Evolutionary conservation across 1,140 invertebrate genomes (phyloP).

Genomic region (Ceratina japonica): DNA sequence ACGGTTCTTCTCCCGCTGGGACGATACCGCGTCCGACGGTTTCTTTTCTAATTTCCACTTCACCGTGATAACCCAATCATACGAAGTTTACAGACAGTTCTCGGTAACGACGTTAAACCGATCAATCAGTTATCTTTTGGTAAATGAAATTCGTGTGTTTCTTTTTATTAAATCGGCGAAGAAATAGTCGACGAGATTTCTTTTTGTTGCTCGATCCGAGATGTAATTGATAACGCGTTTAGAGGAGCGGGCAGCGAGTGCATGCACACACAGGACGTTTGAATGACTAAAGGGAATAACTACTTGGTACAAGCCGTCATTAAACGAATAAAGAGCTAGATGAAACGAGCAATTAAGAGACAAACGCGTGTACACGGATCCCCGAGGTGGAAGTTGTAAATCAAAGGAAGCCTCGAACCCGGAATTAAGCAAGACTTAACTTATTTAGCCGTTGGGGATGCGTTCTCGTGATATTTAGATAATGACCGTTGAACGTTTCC

Average conservation of each 20-base stretch:
- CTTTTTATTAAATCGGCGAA: no score
- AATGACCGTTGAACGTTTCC: conserved; percentile 21
- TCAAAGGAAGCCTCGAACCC: conserved; percentile 2
- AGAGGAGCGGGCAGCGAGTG: no score
- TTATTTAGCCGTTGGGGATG: neutral
- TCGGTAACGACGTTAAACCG: neutral
- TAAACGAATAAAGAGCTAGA: no score
- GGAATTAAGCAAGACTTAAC: neutral
- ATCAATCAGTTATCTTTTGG: no score
- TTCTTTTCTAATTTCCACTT: neutral
- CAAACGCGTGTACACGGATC: neutral
- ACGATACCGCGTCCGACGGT: neutral
- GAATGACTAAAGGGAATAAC: no score
- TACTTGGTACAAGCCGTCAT: no score
- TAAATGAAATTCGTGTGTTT: no score
- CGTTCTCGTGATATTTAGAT: conserved; percentile 29
- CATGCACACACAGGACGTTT: no score
- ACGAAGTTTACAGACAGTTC: no score
- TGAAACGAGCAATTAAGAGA: neutral
- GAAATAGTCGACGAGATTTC: no score
- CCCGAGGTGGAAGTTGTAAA: neutral
- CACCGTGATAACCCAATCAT: neutral
- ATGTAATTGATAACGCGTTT: no score
- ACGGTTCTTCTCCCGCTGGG: neutral
- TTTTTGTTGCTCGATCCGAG: no score